Evolutionary conservation across 2,888 invertebrate species (phyloP), one percentile per base, ranked within the genome.

Genomic region (Eugnorisma glareosa): DNA sequence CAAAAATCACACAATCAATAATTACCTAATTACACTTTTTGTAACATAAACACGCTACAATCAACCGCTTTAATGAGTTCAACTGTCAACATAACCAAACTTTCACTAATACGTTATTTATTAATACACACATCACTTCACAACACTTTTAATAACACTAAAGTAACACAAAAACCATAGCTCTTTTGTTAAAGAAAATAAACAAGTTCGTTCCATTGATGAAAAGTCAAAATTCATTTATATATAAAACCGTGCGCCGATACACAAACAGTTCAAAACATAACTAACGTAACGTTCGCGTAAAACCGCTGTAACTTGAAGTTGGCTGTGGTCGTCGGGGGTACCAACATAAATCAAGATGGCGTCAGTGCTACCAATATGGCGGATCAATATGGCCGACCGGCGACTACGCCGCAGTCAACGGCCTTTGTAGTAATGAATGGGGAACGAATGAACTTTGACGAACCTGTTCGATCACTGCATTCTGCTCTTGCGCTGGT

Each of bases 71-170:
- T 86, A 83, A 89, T 88, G 83, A 85, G 77, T 89, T 90, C 88
- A 94, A 94, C 92, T 91, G 92, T 93, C 93, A 94, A 94, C 91
- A 93, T 94, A 95, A 94, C 94, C 95, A 89, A 91, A 95, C 94
- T 94, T 95, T 94, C 93, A 94, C 93, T 91, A 81, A 73, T 73
- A 77, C 21, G 37, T 73, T 68, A 67, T 66, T 72, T 80, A 66
- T 70, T 43, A 75, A 81, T 79, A 75, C 43, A 84, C 73, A 83
- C 73, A 83, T 72, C 80, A 89, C 86, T 86, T 67, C 35, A 83
- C 73, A 77, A 76, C 79, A 82, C 82, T 83, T 82, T 77, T 72
- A 71, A 24, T 77, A 76, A 82, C 80, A 83, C 75, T 84, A 57
- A 70, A 67, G 80, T 75, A 74, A 79, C 77, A 68, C 61, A 67